Evolutionary conservation across 1,140 invertebrate species (phyloP).

Genomic region (Dendroctonus valens): DNA sequence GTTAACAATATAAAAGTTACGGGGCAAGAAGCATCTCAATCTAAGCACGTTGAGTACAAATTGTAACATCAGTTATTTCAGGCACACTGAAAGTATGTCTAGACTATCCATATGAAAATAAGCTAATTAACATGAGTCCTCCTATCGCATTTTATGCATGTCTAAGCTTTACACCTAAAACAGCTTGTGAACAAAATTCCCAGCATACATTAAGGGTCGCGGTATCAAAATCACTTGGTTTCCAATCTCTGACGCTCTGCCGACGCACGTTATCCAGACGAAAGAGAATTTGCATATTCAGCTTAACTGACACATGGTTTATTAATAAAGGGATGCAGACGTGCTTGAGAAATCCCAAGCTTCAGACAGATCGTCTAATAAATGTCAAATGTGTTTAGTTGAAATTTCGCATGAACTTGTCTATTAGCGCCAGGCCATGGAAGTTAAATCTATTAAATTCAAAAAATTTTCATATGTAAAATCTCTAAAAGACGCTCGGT

Average conservation of each 20-base stretch:
- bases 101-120: too few species aligned
- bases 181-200: background rate
- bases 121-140: too few species aligned
- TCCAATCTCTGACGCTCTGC: constrained; percentile 9
- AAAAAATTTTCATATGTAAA: too few species aligned
- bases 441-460: too few species aligned
- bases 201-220: background rate
- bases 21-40: too few species aligned
- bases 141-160: too few species aligned
- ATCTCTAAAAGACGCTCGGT: too few species aligned
- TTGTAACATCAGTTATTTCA: too few species aligned
- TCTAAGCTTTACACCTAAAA: too few species aligned
- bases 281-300: constrained; percentile 18
- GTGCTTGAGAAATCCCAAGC: constrained; percentile 8
- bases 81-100: too few species aligned
- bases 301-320: constrained; percentile 16
- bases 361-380: constrained; percentile 12
- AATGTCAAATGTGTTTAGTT: constrained; percentile 11
- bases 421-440: background rate
- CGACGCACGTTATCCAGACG: constrained; percentile 7
- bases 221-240: constrained; percentile 1
- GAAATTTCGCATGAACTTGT: background rate
- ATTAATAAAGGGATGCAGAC: constrained; percentile 21
- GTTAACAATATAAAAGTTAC: too few species aligned
- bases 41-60: too few species aligned